These are phyloP conservation scores for Microdon myrmicae DNA, from an alignment of 2,888 invertebrate genomes.

Conservation along the genomic window DNA sequence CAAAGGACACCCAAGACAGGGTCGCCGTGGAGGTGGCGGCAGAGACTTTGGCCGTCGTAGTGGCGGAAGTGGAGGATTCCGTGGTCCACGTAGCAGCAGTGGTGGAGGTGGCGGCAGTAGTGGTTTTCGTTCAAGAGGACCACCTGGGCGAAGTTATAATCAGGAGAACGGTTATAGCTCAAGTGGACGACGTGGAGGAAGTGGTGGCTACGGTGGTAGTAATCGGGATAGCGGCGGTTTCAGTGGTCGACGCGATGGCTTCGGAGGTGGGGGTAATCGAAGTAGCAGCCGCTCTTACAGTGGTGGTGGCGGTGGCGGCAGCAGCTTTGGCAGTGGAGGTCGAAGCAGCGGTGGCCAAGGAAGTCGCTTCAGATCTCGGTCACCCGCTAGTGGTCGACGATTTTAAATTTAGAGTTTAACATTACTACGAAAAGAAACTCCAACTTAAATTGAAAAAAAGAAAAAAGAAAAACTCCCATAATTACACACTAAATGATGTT, in stretches of 20 bases:
- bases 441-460: conserved; percentile 10
- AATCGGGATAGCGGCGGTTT: conserved; percentile 63
- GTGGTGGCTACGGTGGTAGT: conserved; percentile 55
- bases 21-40: conserved; percentile 70
- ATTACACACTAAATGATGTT: no score
- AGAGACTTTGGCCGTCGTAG: conserved; percentile 67
- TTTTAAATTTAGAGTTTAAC: conserved; percentile 47
- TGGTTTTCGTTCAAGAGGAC: conserved; percentile 69
- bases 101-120: conserved; percentile 66
- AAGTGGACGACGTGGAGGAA: conserved; percentile 46
- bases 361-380: conserved; percentile 64
- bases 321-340: conserved; percentile 67
- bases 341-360: conserved; percentile 66
- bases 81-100: conserved; percentile 66
- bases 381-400: conserved; percentile 61
- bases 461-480: conserved; percentile 8
- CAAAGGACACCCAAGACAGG: conserved; percentile 79
- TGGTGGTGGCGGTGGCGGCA: conserved; percentile 67
- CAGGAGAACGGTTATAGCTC: conserved; percentile 48
- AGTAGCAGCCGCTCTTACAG: conserved; percentile 61
- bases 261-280: conserved; percentile 59
- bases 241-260: conserved; percentile 67
- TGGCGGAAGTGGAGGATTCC: conserved; percentile 69
- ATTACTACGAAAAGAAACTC: conserved; percentile 35
- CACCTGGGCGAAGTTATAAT: conserved; percentile 57